Evolutionary conservation across 2,113 vertebrate species (phyloP).

Genomic region (Propithecus coquereli): DNA sequence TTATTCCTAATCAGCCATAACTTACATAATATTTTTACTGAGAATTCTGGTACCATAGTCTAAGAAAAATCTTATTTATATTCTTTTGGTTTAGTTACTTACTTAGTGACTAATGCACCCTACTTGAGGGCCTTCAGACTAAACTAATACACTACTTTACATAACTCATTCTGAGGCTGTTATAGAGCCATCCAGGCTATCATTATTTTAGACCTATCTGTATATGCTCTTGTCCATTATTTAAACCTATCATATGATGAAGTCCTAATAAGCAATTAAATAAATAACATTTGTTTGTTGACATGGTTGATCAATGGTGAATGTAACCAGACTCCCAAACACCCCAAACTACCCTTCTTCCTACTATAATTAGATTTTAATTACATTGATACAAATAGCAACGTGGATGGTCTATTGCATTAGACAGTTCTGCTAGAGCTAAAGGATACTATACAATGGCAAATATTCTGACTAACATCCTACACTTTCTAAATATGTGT

Average conservation of each 20-base stretch:
- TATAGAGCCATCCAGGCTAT: background rate
- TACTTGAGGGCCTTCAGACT: background rate
- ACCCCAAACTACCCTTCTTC: background rate
- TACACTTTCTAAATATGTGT: background rate
- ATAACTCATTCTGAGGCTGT: background rate
- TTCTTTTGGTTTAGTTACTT: background rate
- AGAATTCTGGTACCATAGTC: background rate
- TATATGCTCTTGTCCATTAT: background rate
- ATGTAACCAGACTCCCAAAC: background rate
- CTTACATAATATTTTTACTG: background rate
- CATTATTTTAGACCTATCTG: background rate
- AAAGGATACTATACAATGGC: background rate
- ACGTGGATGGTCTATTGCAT: background rate
- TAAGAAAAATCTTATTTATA: background rate
- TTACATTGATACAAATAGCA: conserved; percentile 32
- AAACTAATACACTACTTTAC: background rate
- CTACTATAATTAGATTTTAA: conserved; percentile 17
- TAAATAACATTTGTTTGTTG: background rate
- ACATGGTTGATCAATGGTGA: background rate
- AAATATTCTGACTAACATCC: background rate
- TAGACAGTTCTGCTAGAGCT: background rate
- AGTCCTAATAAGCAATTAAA: conserved; percentile 46
- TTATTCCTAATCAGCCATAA: background rate
- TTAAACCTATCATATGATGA: conserved; percentile 3
- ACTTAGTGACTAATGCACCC: background rate